These are phyloP conservation scores for Pseudomyrmex cubaensis DNA, from an alignment of 1,140 invertebrate genomes.

Conservation along the genomic window DNA sequence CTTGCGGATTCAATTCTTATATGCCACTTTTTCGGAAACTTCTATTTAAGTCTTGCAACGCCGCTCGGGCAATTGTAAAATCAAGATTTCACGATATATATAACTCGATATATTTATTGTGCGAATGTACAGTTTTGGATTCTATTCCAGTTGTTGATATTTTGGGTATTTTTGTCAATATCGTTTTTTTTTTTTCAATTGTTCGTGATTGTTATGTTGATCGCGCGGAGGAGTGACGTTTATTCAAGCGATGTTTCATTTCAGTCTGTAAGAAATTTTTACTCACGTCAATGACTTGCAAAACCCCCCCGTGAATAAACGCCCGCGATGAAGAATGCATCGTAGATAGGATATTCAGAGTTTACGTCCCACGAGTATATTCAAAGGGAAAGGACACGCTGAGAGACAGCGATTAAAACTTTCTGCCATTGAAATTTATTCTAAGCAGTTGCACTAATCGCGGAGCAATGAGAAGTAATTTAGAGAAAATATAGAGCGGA, in stretches of 20 bases:
- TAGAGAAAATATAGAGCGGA: slow-evolving; percentile 36
- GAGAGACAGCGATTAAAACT: slow-evolving; percentile 53
- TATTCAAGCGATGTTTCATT: not conserved
- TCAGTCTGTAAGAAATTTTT: not conserved
- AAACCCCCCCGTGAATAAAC: slow-evolving; percentile 19
- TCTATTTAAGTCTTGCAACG: not conserved
- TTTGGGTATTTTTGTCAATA: not conserved
- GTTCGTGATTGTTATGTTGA: not conserved
- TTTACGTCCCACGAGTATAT: slow-evolving; percentile 34
- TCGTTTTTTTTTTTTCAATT: not conserved
- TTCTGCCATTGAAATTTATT: slow-evolving; percentile 59
- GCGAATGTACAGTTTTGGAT: too few relatives aligned
- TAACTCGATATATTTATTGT: not conserved
- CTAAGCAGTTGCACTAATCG: slow-evolving; percentile 33
- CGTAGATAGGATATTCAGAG: slow-evolving; percentile 12
- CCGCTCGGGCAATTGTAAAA: not conserved
- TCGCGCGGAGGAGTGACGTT: not conserved
- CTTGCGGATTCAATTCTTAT: not conserved
- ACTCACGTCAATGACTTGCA: slow-evolving; percentile 18
- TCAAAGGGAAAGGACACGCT: slow-evolving; percentile 10
- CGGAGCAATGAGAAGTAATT: slow-evolving; percentile 39
- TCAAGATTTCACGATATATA: not conserved
- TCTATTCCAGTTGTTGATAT: too few relatives aligned
- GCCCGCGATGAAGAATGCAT: slow-evolving; percentile 14
- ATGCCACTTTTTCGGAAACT: not conserved